Base-by-base conservation (phyloP, 2,797 vertebrate genomes). In the Diplodus sargus region DNA sequence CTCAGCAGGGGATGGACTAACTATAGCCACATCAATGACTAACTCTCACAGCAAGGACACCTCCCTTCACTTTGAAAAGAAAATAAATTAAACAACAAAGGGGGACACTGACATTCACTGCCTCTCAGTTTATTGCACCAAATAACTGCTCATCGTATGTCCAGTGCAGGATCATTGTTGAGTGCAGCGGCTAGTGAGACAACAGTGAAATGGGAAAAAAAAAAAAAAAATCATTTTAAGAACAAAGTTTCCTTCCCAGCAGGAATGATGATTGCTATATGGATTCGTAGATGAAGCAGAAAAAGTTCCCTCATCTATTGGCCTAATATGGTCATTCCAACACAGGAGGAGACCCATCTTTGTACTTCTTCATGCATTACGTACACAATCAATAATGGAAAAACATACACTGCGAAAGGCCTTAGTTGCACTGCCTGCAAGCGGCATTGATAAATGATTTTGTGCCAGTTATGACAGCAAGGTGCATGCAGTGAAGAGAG, bases 11-110 rank as follows among this genome's bases (percentile, higher is more conserved):
- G 91, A 79, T 42, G 58, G 91, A 91, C 95, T 95, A 94, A 95
- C 95, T 95, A 95, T 95, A 95, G 94, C 93, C 93, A 96, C 95
- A 96, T 96, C 95, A 96, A 96, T 95, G 93, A 93, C 91, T 90
- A 93, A 90, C 94, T 93, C 94, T 94, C 95, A 91, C 94, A 94
- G 92, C 95, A 91, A 91, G 94, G 90, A 89, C 93, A 93, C 94
- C 93, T 93, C 92, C 94, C 94, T 88, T 94, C 92, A 94, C 95
- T 96, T 96, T 96, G 95, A 96, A 96, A 95, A 93, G 61, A 94
- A 95, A 94, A 96, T 96, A 95, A 96, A 96, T 96, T 95, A 96
- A 96, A 96, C 95, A 96, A 96, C 95, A 96, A 96, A 96, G 95
- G 89, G 68, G 82, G 89, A 93, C 91, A 90, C 84, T 96, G 95